Evolutionary conservation across 2,888 invertebrate genomes (phyloP).

Genomic region (Acanthosepion esculentum): DNA sequence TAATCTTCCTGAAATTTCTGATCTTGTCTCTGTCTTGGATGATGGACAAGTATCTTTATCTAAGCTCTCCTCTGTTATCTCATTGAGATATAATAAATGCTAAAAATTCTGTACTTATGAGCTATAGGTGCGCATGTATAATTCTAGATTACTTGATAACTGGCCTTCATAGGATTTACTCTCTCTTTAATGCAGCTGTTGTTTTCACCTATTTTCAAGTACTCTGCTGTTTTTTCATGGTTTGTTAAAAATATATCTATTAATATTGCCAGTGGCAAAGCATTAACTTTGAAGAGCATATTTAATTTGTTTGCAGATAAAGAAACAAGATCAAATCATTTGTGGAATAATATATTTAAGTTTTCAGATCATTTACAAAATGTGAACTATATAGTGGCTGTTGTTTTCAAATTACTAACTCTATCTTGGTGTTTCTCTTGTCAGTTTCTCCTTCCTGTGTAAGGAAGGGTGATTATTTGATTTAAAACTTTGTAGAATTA

Average conservation of each 20-base stretch:
- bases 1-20: too few species aligned
- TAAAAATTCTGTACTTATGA: too few species aligned
- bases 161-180: background rate
- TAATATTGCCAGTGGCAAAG: background rate
- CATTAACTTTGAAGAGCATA: background rate
- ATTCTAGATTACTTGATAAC: background rate
- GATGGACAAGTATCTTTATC: too few species aligned
- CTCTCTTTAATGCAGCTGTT: background rate
- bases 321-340: background rate
- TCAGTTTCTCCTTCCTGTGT: too few species aligned
- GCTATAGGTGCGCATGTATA: too few species aligned
- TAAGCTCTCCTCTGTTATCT: too few species aligned
- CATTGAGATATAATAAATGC: too few species aligned
- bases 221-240: background rate
- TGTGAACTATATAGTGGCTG: background rate
- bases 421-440: too few species aligned
- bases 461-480: too few species aligned
- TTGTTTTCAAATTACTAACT: too few species aligned
- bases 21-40: too few species aligned
- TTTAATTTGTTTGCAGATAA: background rate
- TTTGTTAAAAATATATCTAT: background rate
- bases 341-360: background rate
- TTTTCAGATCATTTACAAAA: background rate
- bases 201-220: background rate
- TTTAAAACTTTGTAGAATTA: too few species aligned